phyloP scores from a whole-genome alignment of 2,888 invertebrate genomes.

The Cryptophagus acutangulus region DNA sequence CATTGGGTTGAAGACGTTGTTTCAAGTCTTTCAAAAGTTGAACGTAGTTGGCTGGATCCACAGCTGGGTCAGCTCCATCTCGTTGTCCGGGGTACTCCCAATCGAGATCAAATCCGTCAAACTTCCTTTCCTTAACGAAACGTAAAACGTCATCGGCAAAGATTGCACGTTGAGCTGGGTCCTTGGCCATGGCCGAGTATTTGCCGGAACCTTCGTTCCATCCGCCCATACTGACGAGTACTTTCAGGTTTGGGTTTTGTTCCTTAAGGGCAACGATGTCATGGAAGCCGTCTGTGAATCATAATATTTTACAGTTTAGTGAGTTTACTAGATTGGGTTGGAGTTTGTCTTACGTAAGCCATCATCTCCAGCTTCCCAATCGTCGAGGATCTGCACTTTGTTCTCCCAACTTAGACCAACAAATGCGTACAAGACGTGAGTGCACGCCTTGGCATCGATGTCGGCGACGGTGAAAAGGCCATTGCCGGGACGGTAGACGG shows the following conservation, averaged over 20 bases:
- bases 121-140: not conserved
- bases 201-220: constrained; percentile 55
- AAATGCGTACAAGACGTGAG: constrained; percentile 31
- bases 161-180: constrained; percentile 29
- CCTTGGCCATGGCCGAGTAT: constrained; percentile 48
- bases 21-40: constrained; percentile 31
- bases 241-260: constrained; percentile 52
- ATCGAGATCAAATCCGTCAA: constrained; percentile 74
- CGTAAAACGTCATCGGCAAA: constrained; percentile 1
- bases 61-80: constrained; percentile 20
- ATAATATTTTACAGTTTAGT: constrained; percentile 9
- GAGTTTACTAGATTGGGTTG: no score
- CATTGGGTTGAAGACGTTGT: constrained; percentile 25
- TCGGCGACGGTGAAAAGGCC: constrained; percentile 23
- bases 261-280: constrained; percentile 45
- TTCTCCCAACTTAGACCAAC: constrained; percentile 26
- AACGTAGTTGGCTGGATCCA: constrained; percentile 33
- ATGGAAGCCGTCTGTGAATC: constrained; percentile 19
- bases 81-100: constrained; percentile 75
- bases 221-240: constrained; percentile 61
- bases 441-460: constrained; percentile 29
- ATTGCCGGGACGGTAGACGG: constrained; percentile 21
- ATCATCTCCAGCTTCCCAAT: constrained; percentile 22
- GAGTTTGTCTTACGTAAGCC: constrained; percentile 14
- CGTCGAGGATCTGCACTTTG: constrained; percentile 25